Evolutionary conservation across 2,888 invertebrate genomes (phyloP).

Genomic region (Caenorhabditis sp.): DNA sequence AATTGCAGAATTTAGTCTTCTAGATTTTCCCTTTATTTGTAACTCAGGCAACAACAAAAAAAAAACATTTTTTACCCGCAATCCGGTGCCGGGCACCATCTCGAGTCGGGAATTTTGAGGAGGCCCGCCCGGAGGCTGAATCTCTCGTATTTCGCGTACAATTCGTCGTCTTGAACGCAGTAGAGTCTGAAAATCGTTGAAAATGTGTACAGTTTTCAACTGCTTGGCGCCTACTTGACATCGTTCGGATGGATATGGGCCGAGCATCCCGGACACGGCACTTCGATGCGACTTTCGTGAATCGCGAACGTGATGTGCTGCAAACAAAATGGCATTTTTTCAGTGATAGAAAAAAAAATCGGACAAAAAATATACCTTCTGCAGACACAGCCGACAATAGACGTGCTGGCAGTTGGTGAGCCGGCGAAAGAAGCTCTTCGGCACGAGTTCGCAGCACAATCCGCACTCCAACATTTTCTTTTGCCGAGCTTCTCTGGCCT

Average conservation of each 20-base stretch:
- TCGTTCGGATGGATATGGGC: conserved; percentile 25
- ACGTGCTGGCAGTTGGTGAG: background rate
- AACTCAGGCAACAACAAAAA: background rate
- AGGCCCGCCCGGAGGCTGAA: conserved; percentile 18
- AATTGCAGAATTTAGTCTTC: conserved; percentile 3
- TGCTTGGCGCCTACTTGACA: conserved; percentile 5
- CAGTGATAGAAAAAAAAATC: too few species aligned
- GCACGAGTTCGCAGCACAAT: conserved; percentile 9
- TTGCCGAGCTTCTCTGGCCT: too few species aligned
- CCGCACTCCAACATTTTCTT: conserved; percentile 12
- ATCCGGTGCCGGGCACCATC: conserved; percentile 36
- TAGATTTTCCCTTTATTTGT: background rate
- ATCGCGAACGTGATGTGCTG: conserved; percentile 22
- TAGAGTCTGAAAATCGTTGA: background rate
- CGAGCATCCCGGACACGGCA: conserved; percentile 30
- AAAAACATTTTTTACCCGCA: conserved; percentile 25
- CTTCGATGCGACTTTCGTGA: conserved; percentile 15
- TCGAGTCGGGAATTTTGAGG: background rate
- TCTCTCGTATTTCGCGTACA: conserved; percentile 20
- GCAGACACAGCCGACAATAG: conserved; percentile 1
- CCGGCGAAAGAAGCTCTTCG: background rate
- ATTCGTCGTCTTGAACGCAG: background rate
- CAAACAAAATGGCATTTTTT: too few species aligned
- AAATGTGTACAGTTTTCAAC: background rate
- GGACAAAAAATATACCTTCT: too few species aligned